phyloP scores from a whole-genome alignment of 2,888 invertebrate genomes.

The Carterocephalus palaemon region DNA sequence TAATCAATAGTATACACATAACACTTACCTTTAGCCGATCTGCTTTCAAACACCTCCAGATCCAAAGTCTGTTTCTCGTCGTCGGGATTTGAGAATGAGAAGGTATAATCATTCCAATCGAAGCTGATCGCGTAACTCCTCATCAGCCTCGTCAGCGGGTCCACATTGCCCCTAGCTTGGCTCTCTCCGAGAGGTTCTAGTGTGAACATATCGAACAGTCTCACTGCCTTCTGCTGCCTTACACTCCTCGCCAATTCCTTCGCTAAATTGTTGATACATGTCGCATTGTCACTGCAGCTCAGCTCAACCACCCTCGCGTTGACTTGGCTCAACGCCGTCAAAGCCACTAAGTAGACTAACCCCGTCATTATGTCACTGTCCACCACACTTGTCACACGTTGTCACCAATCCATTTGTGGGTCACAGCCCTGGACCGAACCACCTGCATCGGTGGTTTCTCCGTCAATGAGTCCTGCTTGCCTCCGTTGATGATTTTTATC shows the following conservation, averaged over 20 bases:
- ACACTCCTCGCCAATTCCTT: constrained; percentile 73
- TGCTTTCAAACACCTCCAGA: constrained; percentile 66
- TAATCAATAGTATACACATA: no score
- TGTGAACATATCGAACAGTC: constrained; percentile 74
- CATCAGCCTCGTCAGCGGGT: constrained; percentile 62
- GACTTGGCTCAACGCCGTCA: constrained; percentile 54
- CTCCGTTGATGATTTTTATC: constrained; percentile 72
- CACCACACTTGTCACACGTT: constrained; percentile 48
- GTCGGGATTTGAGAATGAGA: constrained; percentile 70
- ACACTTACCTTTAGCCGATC: constrained; percentile 67
- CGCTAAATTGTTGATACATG: constrained; percentile 76
- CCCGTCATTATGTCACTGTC: constrained; percentile 67
- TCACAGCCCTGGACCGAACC: constrained; percentile 54
- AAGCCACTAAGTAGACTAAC: constrained; percentile 55
- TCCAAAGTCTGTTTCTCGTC: constrained; percentile 69
- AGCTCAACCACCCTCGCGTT: constrained; percentile 56
- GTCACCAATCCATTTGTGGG: constrained; percentile 75
- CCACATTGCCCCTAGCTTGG: constrained; percentile 59
- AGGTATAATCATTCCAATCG: constrained; percentile 75
- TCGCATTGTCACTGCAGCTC: constrained; percentile 80
- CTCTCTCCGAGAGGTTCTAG: constrained; percentile 71
- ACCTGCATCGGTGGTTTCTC: constrained; percentile 64
- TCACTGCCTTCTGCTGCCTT: constrained; percentile 72
- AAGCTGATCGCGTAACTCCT: constrained; percentile 75
- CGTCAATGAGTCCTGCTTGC: constrained; percentile 65